Evolutionary conservation across 1,140 invertebrate genomes (phyloP), one percentile per base, ranked within the genome.

Genomic region (Mizuhopecten yessoensis): DNA sequence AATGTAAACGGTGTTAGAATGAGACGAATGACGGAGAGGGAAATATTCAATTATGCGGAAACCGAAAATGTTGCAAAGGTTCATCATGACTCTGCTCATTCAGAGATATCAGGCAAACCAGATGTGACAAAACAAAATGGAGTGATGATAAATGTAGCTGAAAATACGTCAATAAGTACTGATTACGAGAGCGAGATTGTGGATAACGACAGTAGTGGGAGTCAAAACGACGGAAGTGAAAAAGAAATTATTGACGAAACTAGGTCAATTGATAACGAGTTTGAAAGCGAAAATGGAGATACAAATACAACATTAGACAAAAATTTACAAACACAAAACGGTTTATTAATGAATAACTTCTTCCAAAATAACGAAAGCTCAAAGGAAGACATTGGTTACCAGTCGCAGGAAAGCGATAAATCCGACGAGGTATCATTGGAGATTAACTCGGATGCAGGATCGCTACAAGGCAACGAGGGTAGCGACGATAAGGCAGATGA

Each of bases 21-120:
- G 57, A 75, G 57, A 75, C 57, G 57, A n/a, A 29, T 75, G 57
- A 75, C 57, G 57, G 57, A 75, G n/a, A 75, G 57, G 57, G 57
- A 75, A 75, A 75, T 75, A 5, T 75, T 75, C 17, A 75, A 75
- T 75, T n/a, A 75, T 75, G 5, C 57, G 57, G n/a, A 75, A 10
- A 49, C 11, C 45, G 45, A 13, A 75, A 75, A 75, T 75, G 57
- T 29, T 75, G 57, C 29, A 29, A 5, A 9, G 0, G 57, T 75
- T 75, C 5, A 39, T 39, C 23, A 75, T 75, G 42, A 45, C 9
- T 45, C 42, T 15, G 17, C 9, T 13, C 42, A 45, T 20, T 17
- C 42, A 20, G 42, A 45, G 17, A 17, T 45, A 17, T 45, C 17
- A 45, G 42, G 42, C 0, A 45, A 45, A 15, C 10, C 17, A 17